Conservation (phyloP, 2,888 invertebrate genomes). For the Pseudanteris insignis region DNA sequence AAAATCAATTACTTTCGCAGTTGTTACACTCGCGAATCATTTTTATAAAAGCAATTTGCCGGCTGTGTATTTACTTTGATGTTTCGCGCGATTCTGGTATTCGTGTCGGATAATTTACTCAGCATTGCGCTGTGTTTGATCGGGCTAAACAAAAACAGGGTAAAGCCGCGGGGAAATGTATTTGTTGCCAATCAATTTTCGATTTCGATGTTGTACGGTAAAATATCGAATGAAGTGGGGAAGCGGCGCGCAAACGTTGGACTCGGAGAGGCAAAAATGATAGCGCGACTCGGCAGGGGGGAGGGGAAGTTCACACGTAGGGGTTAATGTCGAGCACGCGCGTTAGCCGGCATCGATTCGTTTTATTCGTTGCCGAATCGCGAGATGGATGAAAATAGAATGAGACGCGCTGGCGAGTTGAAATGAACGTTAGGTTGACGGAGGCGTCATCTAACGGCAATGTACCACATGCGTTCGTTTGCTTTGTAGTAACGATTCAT, state of each 20-base stretch:
- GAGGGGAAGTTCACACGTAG: conserved; percentile 2
- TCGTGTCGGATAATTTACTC: conserved; percentile 31
- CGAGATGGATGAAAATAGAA: conserved; percentile 42
- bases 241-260: conserved; percentile 12
- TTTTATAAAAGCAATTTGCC: conserved; percentile 7
- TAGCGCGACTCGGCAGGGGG: too few relatives aligned
- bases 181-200: conserved; percentile 43
- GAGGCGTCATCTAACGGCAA: conserved; percentile 36
- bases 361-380: conserved; percentile 43
- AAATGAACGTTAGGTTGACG: conserved; percentile 11
- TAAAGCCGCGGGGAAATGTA: conserved; percentile 23
- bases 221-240: conserved; percentile 11
- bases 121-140: conserved; percentile 36
- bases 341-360: conserved; percentile 38
- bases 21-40: too few relatives aligned
- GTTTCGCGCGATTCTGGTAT: conserved; percentile 10
- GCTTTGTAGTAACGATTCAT: conserved; percentile 24
- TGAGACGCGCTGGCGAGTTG: conserved; percentile 26
- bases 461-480: conserved; percentile 31
- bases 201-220: conserved; percentile 26
- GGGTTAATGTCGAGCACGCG: conserved; percentile 37
- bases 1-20: too few relatives aligned
- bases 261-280: conserved; percentile 25
- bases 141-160: conserved; percentile 36
- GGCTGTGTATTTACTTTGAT: conserved; percentile 19